These are phyloP conservation scores for Notolepis coatsorum DNA, from an alignment of 2,797 vertebrate genomes.

Conservation along the genomic window DNA sequence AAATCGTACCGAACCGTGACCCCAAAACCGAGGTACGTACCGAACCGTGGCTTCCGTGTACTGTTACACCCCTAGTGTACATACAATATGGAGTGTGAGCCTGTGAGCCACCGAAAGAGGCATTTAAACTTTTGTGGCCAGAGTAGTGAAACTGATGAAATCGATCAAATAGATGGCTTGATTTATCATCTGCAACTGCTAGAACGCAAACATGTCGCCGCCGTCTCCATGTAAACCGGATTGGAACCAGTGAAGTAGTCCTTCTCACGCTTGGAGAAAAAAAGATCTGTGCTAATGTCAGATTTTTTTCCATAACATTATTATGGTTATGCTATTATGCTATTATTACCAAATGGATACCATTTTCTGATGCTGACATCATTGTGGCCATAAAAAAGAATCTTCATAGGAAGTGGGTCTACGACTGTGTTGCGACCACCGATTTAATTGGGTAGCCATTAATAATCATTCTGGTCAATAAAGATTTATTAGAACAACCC, in stretches of 20 bases:
- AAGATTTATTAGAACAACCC: neutral
- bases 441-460: slow-evolving; percentile 52
- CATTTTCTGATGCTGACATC: slow-evolving; percentile 62
- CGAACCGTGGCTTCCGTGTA: no score
- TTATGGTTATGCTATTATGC: neutral
- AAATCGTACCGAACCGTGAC: no score
- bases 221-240: slow-evolving; percentile 24
- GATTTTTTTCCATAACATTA: slow-evolving; percentile 45
- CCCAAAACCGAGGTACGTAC: no score
- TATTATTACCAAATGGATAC: slow-evolving; percentile 33
- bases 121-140: slow-evolving; percentile 20
- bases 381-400: slow-evolving; percentile 50
- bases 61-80: no score
- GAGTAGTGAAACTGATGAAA: slow-evolving; percentile 13
- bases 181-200: slow-evolving; percentile 26
- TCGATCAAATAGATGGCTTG: slow-evolving; percentile 5
- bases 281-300: slow-evolving; percentile 41
- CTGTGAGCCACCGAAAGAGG: slow-evolving; percentile 25
- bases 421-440: slow-evolving; percentile 56
- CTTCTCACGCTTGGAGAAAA: slow-evolving; percentile 19
- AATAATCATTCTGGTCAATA: neutral
- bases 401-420: slow-evolving; percentile 56
- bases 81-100: no score
- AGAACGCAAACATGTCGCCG: neutral
- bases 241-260: slow-evolving; percentile 8